Base-by-base conservation (phyloP, 2,113 vertebrate species). In the Trematocara zebra region DNA sequence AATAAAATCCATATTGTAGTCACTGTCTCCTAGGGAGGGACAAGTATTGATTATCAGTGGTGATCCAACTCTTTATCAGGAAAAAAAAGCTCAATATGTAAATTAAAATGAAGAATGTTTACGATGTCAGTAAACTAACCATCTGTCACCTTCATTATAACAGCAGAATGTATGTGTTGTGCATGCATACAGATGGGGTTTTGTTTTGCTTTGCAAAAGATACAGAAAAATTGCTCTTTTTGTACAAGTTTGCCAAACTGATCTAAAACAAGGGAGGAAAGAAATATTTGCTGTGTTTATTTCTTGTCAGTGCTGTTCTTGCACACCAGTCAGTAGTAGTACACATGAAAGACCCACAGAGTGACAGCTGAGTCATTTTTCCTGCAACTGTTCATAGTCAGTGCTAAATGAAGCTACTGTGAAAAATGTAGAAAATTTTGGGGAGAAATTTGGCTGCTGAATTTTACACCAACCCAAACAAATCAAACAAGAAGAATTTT, bases 1-100 rank as follows among this genome's bases (percentile, higher is more conserved):
- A 5, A 7, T 42, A 15, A 72, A 72, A 44, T 26, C 14, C 12
- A 44, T 44, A 44, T 23, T 42, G 8, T 17, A 44, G 40, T 26
- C 1, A 44, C 20, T 1, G 69, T 49, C 42, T 74, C 23, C 42
- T 0, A 3, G 4, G 4, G 31, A 31, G 42, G 23, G 69, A 49
- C 40, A 47, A 18, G 26, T 49, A 76, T 49, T 49, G 42, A 74
- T 72, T 72, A 72, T 44, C 37, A 72, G 11, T 74, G 8, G 42
- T 31, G 23, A 47, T 31, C 0, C 20, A 40, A 72, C 8, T 11
- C 2, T 28, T 28, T 7, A 17, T 49, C 42, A 49, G 67, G 23
- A 7, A 11, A 17, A 42, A 26, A 72, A 26, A 10, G 20, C 20
- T 44, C 8, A 0, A 0, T 44, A 44, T 44, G 12, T 7, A 72